Conservation (phyloP, 2,113 vertebrate genomes). For the Vombatus ursinus region DNA sequence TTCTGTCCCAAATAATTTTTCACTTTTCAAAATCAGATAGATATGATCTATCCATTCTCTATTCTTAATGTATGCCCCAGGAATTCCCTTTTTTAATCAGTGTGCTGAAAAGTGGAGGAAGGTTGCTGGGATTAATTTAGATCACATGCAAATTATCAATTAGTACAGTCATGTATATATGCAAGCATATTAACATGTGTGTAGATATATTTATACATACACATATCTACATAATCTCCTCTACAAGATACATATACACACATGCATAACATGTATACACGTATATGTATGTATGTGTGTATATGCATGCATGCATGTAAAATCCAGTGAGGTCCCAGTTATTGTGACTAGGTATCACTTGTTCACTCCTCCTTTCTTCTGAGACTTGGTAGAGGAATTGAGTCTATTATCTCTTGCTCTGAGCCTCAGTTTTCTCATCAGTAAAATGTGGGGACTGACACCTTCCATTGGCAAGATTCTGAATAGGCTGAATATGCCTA, state of each 20-base stretch:
- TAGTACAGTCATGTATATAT: not conserved
- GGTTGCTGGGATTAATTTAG: not conserved
- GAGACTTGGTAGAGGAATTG: not conserved
- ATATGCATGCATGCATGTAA: not conserved
- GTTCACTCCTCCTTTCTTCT: not conserved
- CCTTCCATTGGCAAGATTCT: not conserved
- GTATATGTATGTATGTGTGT: not conserved
- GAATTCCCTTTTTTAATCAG: not conserved
- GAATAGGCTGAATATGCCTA: not conserved
- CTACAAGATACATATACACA: not conserved
- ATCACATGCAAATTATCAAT: not conserved
- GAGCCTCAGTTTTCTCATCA: not conserved
- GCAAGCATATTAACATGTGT: not conserved
- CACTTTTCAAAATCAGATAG: not conserved
- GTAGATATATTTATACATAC: not conserved
- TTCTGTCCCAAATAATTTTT: not conserved
- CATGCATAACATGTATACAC: not conserved
- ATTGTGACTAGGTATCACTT: not conserved
- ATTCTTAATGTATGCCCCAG: not conserved
- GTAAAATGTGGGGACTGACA: not conserved
- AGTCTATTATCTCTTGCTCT: not conserved
- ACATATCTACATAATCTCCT: not conserved
- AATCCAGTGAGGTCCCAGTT: not conserved
- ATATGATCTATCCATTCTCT: not conserved
- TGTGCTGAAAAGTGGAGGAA: not conserved